Evolutionary conservation across 2,113 vertebrate genomes (phyloP).

Genomic region (Mormyrus iriodes): DNA sequence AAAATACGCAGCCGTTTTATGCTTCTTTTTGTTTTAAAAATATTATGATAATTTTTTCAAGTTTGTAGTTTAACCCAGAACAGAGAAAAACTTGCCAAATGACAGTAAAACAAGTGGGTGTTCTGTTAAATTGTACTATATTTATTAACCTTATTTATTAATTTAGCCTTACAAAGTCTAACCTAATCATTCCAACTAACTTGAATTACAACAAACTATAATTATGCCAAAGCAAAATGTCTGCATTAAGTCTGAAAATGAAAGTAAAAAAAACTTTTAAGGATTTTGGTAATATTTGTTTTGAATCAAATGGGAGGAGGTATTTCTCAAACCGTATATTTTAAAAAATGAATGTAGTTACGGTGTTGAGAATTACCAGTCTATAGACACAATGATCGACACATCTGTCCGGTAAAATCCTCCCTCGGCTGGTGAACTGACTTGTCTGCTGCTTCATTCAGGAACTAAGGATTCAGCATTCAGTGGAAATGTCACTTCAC

Average conservation of each 20-base stretch:
- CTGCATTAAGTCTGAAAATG: neutral
- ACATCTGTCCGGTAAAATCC: neutral
- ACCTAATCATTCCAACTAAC: neutral
- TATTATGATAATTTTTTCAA: neutral
- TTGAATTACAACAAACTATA: neutral
- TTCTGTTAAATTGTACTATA: neutral
- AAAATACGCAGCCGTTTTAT: no score
- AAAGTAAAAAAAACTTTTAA: neutral
- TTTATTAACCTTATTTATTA: neutral
- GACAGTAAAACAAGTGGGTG: neutral
- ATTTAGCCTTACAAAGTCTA: neutral
- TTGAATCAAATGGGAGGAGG: neutral
- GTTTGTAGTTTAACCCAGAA: neutral
- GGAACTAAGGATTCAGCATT: slow-evolving; percentile 9
- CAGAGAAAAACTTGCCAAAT: neutral
- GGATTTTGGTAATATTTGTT: neutral
- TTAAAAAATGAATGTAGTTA: neutral
- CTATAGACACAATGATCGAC: neutral
- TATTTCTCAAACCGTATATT: neutral
- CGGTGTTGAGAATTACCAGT: neutral
- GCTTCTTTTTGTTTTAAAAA: neutral
- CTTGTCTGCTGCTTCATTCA: neutral
- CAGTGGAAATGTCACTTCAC: slow-evolving; percentile 23
- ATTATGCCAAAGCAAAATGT: neutral
- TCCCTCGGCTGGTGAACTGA: neutral